phyloP scores from a whole-genome alignment of 2,888 invertebrate species.

The Hyppa rectilinea region DNA sequence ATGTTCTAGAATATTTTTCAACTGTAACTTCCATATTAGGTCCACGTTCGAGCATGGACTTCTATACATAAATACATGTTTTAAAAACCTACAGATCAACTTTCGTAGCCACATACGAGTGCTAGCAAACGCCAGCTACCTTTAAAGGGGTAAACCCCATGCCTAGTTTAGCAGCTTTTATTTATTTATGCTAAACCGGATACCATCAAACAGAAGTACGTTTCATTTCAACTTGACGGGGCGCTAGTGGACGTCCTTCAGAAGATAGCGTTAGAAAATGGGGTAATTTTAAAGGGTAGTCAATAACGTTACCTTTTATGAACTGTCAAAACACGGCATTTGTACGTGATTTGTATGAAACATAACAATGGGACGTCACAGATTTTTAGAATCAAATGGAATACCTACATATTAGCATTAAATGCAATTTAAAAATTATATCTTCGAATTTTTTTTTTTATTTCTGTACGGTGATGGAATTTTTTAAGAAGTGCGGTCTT shows the following conservation, averaged over 20 bases:
- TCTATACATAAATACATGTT: no score
- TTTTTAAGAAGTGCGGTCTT: no score
- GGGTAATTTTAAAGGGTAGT: no score
- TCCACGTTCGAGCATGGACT: not conserved
- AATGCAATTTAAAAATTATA: no score
- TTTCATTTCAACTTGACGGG: not conserved
- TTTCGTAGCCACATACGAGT: not conserved
- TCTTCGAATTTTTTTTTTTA: no score
- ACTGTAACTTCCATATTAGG: not conserved
- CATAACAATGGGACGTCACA: no score
- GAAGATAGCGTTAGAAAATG: not conserved
- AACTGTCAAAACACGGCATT: no score
- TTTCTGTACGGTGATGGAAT: no score
- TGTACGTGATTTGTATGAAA: no score
- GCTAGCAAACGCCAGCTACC: not conserved
- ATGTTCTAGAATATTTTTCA: not conserved
- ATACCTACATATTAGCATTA: no score
- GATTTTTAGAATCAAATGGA: no score
- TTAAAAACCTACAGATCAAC: constrained; percentile 9
- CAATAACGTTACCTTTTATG: no score
- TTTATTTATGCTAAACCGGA: not conserved
- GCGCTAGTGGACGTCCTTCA: not conserved
- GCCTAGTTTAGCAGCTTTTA: constrained; percentile 3
- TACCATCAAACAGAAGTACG: not conserved
- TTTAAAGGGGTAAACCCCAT: constrained; percentile 7